These are phyloP conservation scores for Pseudois nayaur DNA, from an alignment of 2,113 vertebrate species.

Conservation along the genomic window DNA sequence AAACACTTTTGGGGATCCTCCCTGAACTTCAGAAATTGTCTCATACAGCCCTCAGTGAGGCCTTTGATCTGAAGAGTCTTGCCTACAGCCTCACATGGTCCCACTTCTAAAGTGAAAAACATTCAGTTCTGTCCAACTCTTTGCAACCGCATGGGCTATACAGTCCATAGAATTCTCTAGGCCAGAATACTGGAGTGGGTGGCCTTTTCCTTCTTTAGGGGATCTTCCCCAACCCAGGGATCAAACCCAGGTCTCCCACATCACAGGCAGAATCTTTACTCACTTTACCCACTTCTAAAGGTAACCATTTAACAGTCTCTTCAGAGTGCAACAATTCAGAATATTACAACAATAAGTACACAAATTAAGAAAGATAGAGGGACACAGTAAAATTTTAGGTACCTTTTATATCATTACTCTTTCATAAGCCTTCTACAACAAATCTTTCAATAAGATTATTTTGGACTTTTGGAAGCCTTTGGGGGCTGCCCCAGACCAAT, in stretches of 20 bases:
- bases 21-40: neutral
- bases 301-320: neutral
- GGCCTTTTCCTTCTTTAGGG: neutral
- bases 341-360: neutral
- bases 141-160: neutral
- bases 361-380: neutral
- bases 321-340: neutral
- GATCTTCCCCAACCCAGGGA: neutral
- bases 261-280: neutral
- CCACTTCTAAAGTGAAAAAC: neutral
- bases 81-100: neutral
- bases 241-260: neutral
- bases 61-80: neutral
- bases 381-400: neutral
- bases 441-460: neutral
- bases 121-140: neutral
- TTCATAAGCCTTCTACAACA: neutral
- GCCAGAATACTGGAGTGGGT: neutral
- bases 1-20: neutral
- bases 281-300: neutral
- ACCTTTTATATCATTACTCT: neutral
- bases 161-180: neutral
- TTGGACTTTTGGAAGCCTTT: neutral
- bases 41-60: neutral
- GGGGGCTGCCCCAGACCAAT: neutral